Conservation (phyloP, 2,888 invertebrate genomes). For the Imbricaverruca yamaguchii region DNA sequence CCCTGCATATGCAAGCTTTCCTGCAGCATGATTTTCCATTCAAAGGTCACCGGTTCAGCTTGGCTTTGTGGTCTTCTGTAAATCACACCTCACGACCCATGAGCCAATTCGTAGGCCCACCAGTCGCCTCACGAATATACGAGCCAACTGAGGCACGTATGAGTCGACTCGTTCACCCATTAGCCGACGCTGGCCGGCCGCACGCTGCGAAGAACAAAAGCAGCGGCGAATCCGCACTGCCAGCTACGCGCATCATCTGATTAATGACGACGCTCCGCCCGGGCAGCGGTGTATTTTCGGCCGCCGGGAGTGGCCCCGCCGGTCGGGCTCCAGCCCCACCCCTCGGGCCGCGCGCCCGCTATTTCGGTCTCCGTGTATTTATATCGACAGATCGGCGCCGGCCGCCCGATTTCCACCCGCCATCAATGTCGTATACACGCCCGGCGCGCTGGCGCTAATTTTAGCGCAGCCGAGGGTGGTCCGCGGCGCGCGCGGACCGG, state of each 20-base stretch:
- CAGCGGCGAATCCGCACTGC: background rate
- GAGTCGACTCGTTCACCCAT: too few relatives aligned
- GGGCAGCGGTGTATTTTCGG: conserved; percentile 2
- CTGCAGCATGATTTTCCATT: too few relatives aligned
- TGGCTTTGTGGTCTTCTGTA: too few relatives aligned
- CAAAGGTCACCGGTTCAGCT: too few relatives aligned
- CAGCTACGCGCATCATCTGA: background rate
- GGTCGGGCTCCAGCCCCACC: conserved; percentile 8
- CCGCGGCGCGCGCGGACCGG: background rate
- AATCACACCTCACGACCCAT: too few relatives aligned
- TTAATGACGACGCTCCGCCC: background rate
- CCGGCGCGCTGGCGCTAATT: background rate
- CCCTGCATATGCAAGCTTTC: too few relatives aligned
- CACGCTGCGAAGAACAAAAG: background rate
- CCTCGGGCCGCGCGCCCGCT: background rate
- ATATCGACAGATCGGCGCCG: conserved; percentile 1
- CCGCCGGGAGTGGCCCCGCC: background rate
- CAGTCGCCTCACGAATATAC: too few relatives aligned
- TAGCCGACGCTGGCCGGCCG: background rate
- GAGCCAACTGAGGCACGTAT: too few relatives aligned
- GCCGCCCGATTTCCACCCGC: background rate
- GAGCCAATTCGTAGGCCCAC: too few relatives aligned
- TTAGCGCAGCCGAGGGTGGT: background rate
- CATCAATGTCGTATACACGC: conserved; percentile 4
- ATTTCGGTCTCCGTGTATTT: conserved; percentile 7